Evolutionary conservation across 2,888 invertebrate species (phyloP), one percentile per base, ranked within the genome.

Genomic region (Aporophyla lueneburgensis): DNA sequence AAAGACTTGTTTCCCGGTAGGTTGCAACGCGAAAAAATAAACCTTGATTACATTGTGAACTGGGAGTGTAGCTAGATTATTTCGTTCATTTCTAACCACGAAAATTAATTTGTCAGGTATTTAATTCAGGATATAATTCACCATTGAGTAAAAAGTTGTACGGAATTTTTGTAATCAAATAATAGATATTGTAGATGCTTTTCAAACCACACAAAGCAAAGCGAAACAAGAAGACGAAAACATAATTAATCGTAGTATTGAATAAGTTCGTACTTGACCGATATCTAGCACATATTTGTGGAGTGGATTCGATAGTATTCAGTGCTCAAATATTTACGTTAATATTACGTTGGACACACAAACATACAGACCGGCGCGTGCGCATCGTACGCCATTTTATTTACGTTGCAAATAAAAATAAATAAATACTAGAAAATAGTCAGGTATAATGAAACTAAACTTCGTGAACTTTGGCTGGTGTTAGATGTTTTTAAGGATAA

Each of bases 251-350:
- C 27, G 14, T 27, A 27, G 19, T 80, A 43, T 7, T 46, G 16
- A 43, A 49, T 58, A 19, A 58, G 4, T 58, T 40, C 58, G 58
- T 53, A 61, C 66, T 84, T 80, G 69, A 74, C 85, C 74, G 58
- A 72, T 68, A 72, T 72, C 6, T 65, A n/a, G 14, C 56, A 33
- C 24, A 16, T 21, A 51, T 3, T 61, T 40, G 14, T 61, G 27
- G 40, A 65, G 49, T 61, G n/a, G 56, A 61, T 40, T 53, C 21
- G 7, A 19, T 69, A 27, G 14, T 43, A 65, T 58, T 83, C 14
- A 21, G 43, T 66, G 40, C 43, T 66, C 59, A 66, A 70, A 80
- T 84, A 72, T 84, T 81, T 81, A 84, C 73, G 56, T 72, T 77
- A 24, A 51, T 58, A 59, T 69, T 83, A 59, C 65, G 51, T 33